Conservation (phyloP, 1,140 invertebrate genomes). For the Drosophila funebris region DNA sequence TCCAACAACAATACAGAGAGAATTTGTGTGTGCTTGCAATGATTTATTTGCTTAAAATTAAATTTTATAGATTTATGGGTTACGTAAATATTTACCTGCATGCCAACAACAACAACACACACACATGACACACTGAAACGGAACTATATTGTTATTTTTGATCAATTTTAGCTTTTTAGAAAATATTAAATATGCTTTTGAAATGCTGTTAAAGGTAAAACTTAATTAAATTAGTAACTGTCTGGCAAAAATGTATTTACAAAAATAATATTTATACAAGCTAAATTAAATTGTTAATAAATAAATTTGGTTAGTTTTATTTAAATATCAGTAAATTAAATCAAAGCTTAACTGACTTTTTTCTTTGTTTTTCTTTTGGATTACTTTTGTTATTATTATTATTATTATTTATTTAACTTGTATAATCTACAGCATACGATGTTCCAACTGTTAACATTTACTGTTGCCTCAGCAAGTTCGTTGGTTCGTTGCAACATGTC, state of each 20-base stretch:
- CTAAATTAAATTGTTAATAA: no score
- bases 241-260: no score
- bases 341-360: neutral
- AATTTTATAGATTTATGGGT: slow-evolving; percentile 52
- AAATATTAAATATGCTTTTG: neutral
- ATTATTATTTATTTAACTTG: neutral
- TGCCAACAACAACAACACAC: neutral
- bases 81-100: slow-evolving; percentile 38
- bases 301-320: no score
- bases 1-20: neutral
- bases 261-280: no score
- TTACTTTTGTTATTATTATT: neutral
- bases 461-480: neutral
- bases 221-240: slow-evolving; percentile 2
- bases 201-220: neutral
- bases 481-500: slow-evolving; percentile 25
- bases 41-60: slow-evolving; percentile 59
- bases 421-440: neutral
- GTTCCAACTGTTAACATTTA: slow-evolving; percentile 16
- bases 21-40: slow-evolving; percentile 19
- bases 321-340: neutral
- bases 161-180: neutral
- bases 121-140: neutral
- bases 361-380: neutral
- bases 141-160: slow-evolving; percentile 8